Conservation (phyloP, 2,113 vertebrate species). For the Thermophis baileyi region DNA sequence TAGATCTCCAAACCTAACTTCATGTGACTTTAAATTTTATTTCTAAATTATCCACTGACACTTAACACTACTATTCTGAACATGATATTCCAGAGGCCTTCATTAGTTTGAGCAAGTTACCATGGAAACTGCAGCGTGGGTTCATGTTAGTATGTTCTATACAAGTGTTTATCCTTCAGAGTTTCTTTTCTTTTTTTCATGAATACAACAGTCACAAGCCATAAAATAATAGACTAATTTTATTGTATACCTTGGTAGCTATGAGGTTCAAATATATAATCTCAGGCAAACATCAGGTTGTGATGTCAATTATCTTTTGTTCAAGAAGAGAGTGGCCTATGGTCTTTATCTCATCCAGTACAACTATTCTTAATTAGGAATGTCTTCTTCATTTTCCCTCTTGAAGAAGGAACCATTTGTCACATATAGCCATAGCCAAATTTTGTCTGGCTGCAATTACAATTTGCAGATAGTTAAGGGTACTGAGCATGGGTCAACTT, state of each 20-base stretch:
- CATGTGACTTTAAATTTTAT: conserved; percentile 53
- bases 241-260: too few relatives aligned
- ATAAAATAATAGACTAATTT: not conserved
- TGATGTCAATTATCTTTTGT: not conserved
- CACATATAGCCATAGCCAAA: not conserved
- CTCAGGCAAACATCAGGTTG: not conserved
- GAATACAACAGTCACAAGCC: conserved; percentile 20
- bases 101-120: conserved; percentile 66
- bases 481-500: not conserved
- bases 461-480: not conserved
- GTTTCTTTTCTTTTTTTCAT: conserved; percentile 9
- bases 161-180: conserved; percentile 10
- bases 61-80: conserved; percentile 32
- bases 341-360: not conserved
- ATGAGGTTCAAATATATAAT: not conserved
- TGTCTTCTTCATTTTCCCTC: not conserved
- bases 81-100: conserved; percentile 38
- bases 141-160: conserved; percentile 15
- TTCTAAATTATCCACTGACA: conserved; percentile 54
- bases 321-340: not conserved
- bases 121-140: conserved; percentile 57
- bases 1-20: conserved; percentile 36
- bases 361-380: not conserved
- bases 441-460: not conserved
- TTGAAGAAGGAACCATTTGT: not conserved